phyloP scores from a whole-genome alignment of 2,797 vertebrate species.

The Graptemys geographica region DNA sequence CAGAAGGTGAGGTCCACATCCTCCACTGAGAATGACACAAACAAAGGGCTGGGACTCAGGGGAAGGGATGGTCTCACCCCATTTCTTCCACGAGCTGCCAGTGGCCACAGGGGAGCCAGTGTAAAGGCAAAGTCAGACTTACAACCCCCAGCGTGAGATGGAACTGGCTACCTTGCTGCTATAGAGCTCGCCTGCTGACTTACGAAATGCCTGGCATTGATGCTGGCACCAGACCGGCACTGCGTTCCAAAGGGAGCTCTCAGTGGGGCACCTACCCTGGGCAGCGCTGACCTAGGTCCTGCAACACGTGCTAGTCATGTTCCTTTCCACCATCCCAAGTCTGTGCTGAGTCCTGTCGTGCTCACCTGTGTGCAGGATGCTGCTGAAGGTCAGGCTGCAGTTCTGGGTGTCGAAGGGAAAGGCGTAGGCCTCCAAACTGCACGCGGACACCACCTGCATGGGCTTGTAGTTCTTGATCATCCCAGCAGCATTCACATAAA shows the following conservation, averaged over 20 bases:
- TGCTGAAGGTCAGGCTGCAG: constrained; percentile 90
- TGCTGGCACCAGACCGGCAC: neutral
- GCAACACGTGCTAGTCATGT: neutral
- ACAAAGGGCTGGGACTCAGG: neutral
- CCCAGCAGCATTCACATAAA: constrained; percentile 90
- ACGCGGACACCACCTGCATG: constrained; percentile 88
- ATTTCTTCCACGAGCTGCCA: neutral
- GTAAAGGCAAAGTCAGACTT: neutral
- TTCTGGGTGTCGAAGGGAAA: constrained; percentile 93
- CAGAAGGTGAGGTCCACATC: constrained; percentile 88
- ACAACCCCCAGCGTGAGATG: neutral
- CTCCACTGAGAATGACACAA: constrained; percentile 79
- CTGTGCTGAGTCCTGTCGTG: neutral
- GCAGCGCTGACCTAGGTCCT: neutral
- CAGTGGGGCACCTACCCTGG: neutral
- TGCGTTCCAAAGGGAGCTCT: neutral
- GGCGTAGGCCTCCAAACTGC: constrained; percentile 86
- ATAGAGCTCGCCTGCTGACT: neutral
- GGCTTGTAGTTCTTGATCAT: constrained; percentile 87
- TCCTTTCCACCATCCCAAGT: neutral
- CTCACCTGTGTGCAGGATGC: constrained; percentile 90
- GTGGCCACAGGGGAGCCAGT: neutral
- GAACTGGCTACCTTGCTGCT: neutral
- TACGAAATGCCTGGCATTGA: neutral
- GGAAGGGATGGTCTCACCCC: neutral